These are phyloP conservation scores for Lagria hirta DNA, from an alignment of 2,888 invertebrate genomes.

Conservation along the genomic window DNA sequence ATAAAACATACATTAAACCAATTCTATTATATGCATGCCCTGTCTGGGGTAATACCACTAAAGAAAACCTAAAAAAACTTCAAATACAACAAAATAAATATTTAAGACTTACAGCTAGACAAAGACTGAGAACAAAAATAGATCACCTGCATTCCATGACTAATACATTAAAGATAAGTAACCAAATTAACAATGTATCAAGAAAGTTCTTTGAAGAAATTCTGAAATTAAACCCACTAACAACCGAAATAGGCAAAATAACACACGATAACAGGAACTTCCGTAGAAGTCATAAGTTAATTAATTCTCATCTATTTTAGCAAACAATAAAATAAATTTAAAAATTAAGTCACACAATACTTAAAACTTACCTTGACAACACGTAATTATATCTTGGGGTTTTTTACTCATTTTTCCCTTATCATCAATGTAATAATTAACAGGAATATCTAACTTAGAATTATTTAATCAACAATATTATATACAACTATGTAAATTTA, in stretches of 20 bases:
- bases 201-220: not conserved
- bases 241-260: not conserved
- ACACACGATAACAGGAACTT: not conserved
- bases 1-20: no score
- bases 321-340: no score
- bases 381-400: no score
- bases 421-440: no score
- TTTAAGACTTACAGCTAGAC: no score
- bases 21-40: not conserved
- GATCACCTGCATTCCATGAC: no score
- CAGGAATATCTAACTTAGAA: no score
- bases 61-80: not conserved
- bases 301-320: not conserved
- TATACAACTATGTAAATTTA: no score
- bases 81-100: not conserved
- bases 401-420: conserved; percentile 1
- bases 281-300: not conserved
- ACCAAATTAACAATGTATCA: not conserved
- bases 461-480: no score
- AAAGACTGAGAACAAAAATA: no score
- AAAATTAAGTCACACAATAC: not conserved
- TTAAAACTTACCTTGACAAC: no score
- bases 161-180: no score
- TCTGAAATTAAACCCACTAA: not conserved
- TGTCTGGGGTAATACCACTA: not conserved